Base-by-base conservation (phyloP, 1,140 invertebrate species). In the Zelostemma sp. region DNA sequence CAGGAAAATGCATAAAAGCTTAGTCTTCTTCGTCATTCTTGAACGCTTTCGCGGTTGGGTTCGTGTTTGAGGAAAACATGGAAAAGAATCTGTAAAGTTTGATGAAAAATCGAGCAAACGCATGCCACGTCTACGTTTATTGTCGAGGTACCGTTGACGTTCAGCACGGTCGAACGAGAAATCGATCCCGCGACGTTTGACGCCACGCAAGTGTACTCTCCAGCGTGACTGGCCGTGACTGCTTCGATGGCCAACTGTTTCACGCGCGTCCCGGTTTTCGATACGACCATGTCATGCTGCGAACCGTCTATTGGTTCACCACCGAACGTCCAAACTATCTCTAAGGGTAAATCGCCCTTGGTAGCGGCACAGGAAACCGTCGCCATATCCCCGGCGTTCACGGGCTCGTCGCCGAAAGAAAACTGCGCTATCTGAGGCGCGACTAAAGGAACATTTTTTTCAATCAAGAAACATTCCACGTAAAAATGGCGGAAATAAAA, bases 191-290 rank as follows among this genome's bases (percentile, higher is more conserved):
- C 92, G 41, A 82, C 83, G 81, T 96, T 96, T 68, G 88, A 90
- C 12, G 93, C 94, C 15, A 88, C 87, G 76, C 93, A 94, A 15
- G 91, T 93, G 73, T 93, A 93, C 78, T 93, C 92, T 35, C 93
- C 93, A 67, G 89, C 89, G 82, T 93, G 90, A 60, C 88, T 86
- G 55, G 91, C 89, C 75, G 88, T 89, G 1, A 92, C 91, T 11
- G 91, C 90, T 66, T 93, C 91, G 62, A 94, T 93, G 15, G 89
- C 91, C 55, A 94, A 71, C 53, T 84, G 80, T 72, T 81, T 87
- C 17, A 81, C 85, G 57, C 85, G 81, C 68, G 89, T 90, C 69
- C 90, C 89, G 69, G 87, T 86, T 73, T 80, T 87, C 67, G 78
- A 79, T 35, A 86, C 75, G 6, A 77, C 67, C 57, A 85, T 82